A percentile compares a stretch with the other conserved stretches of the same genome.
Evolutionary conservation across 2,797 vertebrate species (phyloP).

Genomic region (Anableps anableps): DNA sequence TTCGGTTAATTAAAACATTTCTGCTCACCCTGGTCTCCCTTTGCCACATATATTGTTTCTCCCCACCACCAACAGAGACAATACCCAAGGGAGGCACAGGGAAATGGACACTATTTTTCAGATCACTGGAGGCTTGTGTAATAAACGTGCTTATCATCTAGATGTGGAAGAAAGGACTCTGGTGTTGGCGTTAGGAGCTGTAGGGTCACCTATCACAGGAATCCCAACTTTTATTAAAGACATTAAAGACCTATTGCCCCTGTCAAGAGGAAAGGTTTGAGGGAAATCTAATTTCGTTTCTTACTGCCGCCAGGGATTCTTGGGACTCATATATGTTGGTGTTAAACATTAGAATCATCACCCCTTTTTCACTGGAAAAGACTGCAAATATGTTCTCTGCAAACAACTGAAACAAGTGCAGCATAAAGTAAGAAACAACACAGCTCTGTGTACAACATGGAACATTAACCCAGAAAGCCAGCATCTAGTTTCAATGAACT

Average conservation of each 20-base stretch:
- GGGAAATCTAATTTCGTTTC: slow-evolving; percentile 38
- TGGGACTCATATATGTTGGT: slow-evolving; percentile 3
- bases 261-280: slow-evolving; percentile 13
- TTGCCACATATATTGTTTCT: slow-evolving; percentile 54
- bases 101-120: slow-evolving; percentile 53
- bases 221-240: slow-evolving; percentile 37
- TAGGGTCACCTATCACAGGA: slow-evolving; percentile 27
- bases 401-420: too few species aligned
- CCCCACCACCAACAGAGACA: slow-evolving; percentile 47
- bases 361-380: neutral
- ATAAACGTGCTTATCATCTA: slow-evolving; percentile 55
- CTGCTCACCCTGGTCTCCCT: slow-evolving; percentile 40
- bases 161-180: slow-evolving; percentile 45
- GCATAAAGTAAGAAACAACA: neutral
- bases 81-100: slow-evolving; percentile 43
- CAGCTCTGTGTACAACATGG: neutral
- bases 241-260: slow-evolving; percentile 28
- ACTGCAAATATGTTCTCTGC: neutral
- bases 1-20: slow-evolving; percentile 73
- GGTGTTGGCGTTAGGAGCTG: slow-evolving; percentile 41
- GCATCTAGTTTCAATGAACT: neutral
- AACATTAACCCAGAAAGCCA: neutral
- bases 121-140: slow-evolving; percentile 42
- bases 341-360: slow-evolving; percentile 9
- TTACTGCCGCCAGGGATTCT: slow-evolving; percentile 22